Evolutionary conservation across 23 tunicate genomes (phyloP), one percentile per base, ranked within the genome.

Genomic region (Clavelina lepadiformis): DNA sequence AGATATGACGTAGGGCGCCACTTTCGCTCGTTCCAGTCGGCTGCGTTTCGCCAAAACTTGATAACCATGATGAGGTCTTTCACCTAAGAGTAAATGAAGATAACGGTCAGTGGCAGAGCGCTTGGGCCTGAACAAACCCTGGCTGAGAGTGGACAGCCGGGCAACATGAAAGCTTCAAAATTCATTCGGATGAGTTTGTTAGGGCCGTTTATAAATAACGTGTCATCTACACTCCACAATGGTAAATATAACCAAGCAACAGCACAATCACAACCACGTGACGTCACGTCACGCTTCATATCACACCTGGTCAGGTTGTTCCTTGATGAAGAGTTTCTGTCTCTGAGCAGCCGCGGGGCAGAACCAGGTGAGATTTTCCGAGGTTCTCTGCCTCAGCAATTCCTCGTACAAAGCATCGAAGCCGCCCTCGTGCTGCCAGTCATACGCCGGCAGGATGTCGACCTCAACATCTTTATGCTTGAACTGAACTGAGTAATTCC

Each of bases 381-480:
- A 88, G 5, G 78, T 88, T 36, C 87, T 67, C 56, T 88, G 96
- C 52, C 82, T 26, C 37, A 88, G 74, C 58, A 88, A 67, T 35
- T 88, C 96, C 29, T 88, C 87, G 34, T 88, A 88, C 41, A 88
- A 37, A 31, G 82, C 77, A 38, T 88, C 96, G 65, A 51, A 88
- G 1, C 96, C 96, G n/a, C 77, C 88, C 11, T 76, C 87, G 8
- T 73, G 69, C 31, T 56, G 68, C 96, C 96, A 88, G 51, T 88
- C 96, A 69, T 76, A 80, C 11, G 71, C 44, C 33, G 66, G 67
- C 22, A 68, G 74, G 41, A 88, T n/a, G 45, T 88, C 96, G 1
- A 88, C 73, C 46, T 88, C 96, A 8, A 80, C 54, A 45, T 54
- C 64, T 25, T 74, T 68, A 51, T 63, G 73, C 35, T 34, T 57